Base-by-base conservation (phyloP, 2,888 invertebrate species). In the Lordiphosa fenestrarum region DNA sequence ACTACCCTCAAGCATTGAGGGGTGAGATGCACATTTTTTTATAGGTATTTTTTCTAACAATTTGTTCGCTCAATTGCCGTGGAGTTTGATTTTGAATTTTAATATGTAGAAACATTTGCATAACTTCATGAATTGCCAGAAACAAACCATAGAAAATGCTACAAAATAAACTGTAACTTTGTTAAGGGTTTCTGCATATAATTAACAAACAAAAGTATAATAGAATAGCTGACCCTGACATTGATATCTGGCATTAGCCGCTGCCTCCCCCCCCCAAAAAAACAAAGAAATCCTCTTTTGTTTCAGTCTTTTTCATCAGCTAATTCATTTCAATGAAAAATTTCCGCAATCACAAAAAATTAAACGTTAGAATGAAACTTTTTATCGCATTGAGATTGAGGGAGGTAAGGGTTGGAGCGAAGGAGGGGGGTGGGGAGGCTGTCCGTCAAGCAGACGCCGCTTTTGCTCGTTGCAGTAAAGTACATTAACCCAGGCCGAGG, bases 241-340 rank as follows among this genome's bases (percentile, higher is more conserved):
- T 77, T 77, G 75, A 73, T 75, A 64, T 46, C 57, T 69, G 59
- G 49, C 73, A 54, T 81, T 81, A 70, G 77, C 57, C 78, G 65
- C 50, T 44, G 38, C 41, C 48, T 40, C 12, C 3, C 21, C 4
- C 23, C 4, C 4, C 4, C 4, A 23, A 23, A 23, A 23, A 23
- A 23, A 23, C 41, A 56, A 60, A 38, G 38, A 23, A 38, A 36
- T n/a, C 36, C 23, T 19, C 25, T 51, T 25, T 46, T 65, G 56
- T 66, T 48, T 41, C 41, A 49, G 42, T 19, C 49, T 38, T 63
- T 61, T 57, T 53, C 52, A 37, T 15, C 36, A 69, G 82, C 82
- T 82, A 77, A 77, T 77, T 77, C 60, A 53, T 71, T 81, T 80
- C 77, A 80, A 81, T 80, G 81, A 83, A 80, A 30, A 80, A 83